Evolutionary conservation across 2,888 invertebrate species (phyloP), one percentile per base, ranked within the genome.

Genomic region (Cephalotes varians): DNA sequence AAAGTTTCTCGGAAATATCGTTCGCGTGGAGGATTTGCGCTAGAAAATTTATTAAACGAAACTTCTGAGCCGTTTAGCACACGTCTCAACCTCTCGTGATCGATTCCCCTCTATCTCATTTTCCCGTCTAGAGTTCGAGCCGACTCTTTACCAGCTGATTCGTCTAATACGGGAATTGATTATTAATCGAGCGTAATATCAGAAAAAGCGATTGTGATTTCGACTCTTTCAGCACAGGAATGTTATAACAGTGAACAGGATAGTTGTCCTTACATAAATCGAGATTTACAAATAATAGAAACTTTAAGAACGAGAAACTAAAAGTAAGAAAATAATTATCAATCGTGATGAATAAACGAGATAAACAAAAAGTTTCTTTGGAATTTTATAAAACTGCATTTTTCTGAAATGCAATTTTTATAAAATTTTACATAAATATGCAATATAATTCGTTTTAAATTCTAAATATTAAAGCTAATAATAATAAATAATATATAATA

Each of bases 1-100:
- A 34, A 72, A 82, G 62, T 74, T 85, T 82, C 60, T 44, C 58
- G 69, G 85, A 89, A 85, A 83, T 89, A 82, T 87, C 84, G 84
- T 49, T 74, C 85, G n/a, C 81, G 37, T 40, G 47, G 51, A 72
- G 83, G 49, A 77, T 73, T 69, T 85, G 86, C 69, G 69, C 44
- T 72, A 56, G 77, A 77, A 81, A 82, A 89, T 90, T 92, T 90
- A 91, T 92, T 90, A 88, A 85, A 82, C 86, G 83, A 85, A 90
- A 90, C 88, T 91, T 87, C 85, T 84, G 85, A 83, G 86, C 86
- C 87, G 87, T 87, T 91, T 90, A 90, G 85, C 86, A 84, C 82
- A 56, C 86, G 85, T 83, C 84, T 76, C 54, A 56, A 49, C 49
- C 76, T 65, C 37, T 44, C 69, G 47, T 64, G 64, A 82, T 74